phyloP scores from a whole-genome alignment of 2,797 vertebrate genomes.

The Lagodon rhomboides region DNA sequence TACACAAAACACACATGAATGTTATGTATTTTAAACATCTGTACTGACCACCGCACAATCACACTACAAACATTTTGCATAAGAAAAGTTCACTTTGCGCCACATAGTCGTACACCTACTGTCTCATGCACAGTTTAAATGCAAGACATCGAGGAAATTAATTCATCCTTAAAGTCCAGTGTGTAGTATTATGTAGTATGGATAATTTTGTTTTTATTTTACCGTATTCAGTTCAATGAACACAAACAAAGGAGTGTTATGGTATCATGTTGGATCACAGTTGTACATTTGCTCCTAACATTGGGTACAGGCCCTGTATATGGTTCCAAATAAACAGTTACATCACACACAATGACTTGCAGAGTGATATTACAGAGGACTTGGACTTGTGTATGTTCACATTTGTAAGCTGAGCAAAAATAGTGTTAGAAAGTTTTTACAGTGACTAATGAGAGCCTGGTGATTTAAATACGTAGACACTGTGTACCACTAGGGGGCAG shows the following conservation, averaged over 20 bases:
- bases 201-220: no score
- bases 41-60: neutral
- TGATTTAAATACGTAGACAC: neutral
- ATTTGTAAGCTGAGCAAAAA: neutral
- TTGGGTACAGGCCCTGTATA: no score
- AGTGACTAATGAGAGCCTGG: neutral
- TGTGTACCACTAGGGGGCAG: slow-evolving; percentile 10
- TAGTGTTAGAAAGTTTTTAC: neutral
- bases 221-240: no score
- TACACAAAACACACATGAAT: neutral
- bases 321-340: no score
- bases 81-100: no score
- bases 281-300: no score
- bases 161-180: neutral
- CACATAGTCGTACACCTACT: no score
- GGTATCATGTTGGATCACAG: no score
- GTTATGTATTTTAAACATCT: neutral
- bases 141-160: neutral
- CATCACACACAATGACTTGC: neutral
- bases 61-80: no score
- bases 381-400: neutral
- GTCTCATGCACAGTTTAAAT: neutral
- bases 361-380: neutral
- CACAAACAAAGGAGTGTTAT: no score
- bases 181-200: no score